A percentile compares a stretch with the other conserved stretches of the same genome.
phyloP scores from a whole-genome alignment of 2,888 invertebrate species.

The Panopea generosa region DNA sequence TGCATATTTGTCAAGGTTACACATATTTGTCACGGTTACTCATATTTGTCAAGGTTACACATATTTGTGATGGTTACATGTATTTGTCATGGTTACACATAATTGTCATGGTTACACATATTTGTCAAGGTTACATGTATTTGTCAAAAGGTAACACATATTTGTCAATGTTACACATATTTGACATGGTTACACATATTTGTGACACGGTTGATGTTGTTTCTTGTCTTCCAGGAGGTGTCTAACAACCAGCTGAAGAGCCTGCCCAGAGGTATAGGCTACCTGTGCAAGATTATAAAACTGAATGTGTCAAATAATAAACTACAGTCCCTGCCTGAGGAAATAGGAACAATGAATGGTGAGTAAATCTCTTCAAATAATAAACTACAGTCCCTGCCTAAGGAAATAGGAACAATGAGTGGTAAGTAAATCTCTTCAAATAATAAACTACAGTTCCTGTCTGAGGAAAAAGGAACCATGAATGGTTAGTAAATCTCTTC shows the following conservation, averaged over 20 bases:
- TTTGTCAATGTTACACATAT: too few species aligned
- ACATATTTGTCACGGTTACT: too few species aligned
- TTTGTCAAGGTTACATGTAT: too few species aligned
- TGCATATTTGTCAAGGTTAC: too few species aligned
- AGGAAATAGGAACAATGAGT: slow-evolving; percentile 89
- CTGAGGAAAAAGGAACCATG: too few species aligned
- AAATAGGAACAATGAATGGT: slow-evolving; percentile 89
- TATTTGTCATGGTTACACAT: too few species aligned
- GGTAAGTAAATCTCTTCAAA: slow-evolving; percentile 79
- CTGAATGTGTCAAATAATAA: slow-evolving; percentile 85
- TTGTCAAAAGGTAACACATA: too few species aligned
- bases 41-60: too few species aligned
- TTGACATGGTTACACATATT: too few species aligned
- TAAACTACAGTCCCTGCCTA: slow-evolving; percentile 90
- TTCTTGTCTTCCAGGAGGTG: slow-evolving; percentile 81
- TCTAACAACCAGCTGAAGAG: slow-evolving; percentile 90
- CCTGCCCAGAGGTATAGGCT: slow-evolving; percentile 91
- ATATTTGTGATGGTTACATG: too few species aligned
- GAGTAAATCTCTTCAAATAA: slow-evolving; percentile 67
- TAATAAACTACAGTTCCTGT: not conserved
- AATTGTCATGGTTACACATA: too few species aligned
- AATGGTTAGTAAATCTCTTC: slow-evolving; percentile 78
- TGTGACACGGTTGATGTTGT: too few species aligned
- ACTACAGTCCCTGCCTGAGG: slow-evolving; percentile 90
- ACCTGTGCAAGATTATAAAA: slow-evolving; percentile 87